phyloP scores from a whole-genome alignment of 2,113 vertebrate species.

The Chloropsis hardwickii region DNA sequence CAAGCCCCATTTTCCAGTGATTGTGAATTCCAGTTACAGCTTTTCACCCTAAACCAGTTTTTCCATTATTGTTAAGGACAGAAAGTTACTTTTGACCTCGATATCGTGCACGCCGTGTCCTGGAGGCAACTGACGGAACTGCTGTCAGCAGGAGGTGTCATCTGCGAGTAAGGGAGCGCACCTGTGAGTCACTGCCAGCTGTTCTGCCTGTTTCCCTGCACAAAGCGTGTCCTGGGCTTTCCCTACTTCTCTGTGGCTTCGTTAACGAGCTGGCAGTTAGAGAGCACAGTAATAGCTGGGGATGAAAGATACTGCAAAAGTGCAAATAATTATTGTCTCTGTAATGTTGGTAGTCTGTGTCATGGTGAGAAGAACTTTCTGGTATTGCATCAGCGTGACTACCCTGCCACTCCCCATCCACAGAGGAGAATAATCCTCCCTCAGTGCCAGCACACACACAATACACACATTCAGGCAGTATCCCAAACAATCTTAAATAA shows the following conservation, averaged over 20 bases:
- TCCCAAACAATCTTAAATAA: not conserved
- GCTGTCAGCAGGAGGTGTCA: not conserved
- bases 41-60: not conserved
- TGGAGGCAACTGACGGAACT: not conserved
- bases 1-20: not conserved
- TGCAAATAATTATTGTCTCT: not conserved
- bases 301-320: not conserved
- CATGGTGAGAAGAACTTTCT: conserved; percentile 37
- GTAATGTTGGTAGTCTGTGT: not conserved
- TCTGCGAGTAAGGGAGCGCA: not conserved
- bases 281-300: not conserved
- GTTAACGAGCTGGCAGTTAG: not conserved
- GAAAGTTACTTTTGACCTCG: not conserved
- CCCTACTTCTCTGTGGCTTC: not conserved
- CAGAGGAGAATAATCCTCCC: not conserved
- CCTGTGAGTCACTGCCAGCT: not conserved
- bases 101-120: not conserved
- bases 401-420: conserved; percentile 43
- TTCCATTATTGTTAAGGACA: not conserved
- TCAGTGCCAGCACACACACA: conserved; percentile 20
- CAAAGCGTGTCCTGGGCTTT: not conserved
- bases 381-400: conserved; percentile 48
- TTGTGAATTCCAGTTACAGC: not conserved
- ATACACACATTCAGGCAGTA: not conserved
- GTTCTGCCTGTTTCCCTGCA: not conserved